Evolutionary conservation across 2,888 invertebrate species (phyloP).

Genomic region (Brachyptera putata): DNA sequence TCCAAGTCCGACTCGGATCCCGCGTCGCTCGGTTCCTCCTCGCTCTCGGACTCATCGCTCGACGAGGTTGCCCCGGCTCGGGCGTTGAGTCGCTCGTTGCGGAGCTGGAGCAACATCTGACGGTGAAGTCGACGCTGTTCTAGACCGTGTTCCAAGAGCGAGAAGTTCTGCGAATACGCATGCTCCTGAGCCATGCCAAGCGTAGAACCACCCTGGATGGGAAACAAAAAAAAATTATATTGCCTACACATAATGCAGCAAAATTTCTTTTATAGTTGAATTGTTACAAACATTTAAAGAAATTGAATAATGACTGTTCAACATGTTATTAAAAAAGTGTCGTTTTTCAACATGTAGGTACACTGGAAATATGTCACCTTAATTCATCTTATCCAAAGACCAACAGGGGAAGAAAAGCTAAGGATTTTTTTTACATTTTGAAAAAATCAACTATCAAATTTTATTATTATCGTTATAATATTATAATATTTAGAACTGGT

Average conservation of each 20-base stretch:
- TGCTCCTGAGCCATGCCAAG: conserved; percentile 78
- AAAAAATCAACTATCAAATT: too few relatives aligned
- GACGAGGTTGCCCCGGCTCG: conserved; percentile 50
- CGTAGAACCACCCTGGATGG: conserved; percentile 83
- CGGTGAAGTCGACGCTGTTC: conserved; percentile 85
- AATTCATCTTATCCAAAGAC: too few relatives aligned
- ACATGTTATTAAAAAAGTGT: too few relatives aligned
- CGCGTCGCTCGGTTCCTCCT: conserved; percentile 76
- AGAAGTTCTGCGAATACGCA: conserved; percentile 69
- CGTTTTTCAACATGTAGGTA: too few relatives aligned
- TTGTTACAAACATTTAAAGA: too few relatives aligned
- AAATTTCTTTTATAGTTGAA: too few relatives aligned
- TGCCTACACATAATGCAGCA: neutral
- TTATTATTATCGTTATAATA: too few relatives aligned
- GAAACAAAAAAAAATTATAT: conserved; percentile 19
- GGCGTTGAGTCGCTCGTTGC: conserved; percentile 61
- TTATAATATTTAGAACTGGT: too few relatives aligned
- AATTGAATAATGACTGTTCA: too few relatives aligned
- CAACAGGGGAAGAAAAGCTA: too few relatives aligned
- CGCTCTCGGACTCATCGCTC: conserved; percentile 79
- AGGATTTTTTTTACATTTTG: too few relatives aligned
- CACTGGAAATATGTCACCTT: too few relatives aligned
- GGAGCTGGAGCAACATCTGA: conserved; percentile 67
- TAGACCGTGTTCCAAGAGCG: conserved; percentile 80
- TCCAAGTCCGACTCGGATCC: conserved; percentile 60